phyloP scores from a whole-genome alignment of 2,888 invertebrate species.

The Chesias legatella region DNA sequence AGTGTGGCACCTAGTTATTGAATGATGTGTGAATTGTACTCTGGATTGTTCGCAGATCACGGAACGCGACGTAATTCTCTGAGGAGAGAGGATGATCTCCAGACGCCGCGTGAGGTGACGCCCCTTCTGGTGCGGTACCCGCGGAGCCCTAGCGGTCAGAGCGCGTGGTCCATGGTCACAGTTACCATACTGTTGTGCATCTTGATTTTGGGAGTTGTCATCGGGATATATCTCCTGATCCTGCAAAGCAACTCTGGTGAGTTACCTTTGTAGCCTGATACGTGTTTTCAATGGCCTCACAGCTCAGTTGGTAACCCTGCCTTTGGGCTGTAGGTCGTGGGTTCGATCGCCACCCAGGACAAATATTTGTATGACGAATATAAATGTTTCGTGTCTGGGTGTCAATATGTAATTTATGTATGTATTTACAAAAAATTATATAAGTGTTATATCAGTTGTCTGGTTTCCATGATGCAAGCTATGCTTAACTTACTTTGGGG shows the following conservation, averaged over 20 bases:
- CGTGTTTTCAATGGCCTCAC: neutral
- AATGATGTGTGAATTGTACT: neutral
- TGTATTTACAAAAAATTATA: too few relatives aligned
- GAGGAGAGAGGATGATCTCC: constrained; percentile 29
- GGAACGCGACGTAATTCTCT: constrained; percentile 51
- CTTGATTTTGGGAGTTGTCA: constrained; percentile 52
- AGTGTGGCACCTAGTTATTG: constrained; percentile 3
- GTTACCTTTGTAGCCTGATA: constrained; percentile 13
- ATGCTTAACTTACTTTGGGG: too few relatives aligned
- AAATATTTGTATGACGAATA: too few relatives aligned
- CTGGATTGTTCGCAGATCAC: constrained; percentile 46
- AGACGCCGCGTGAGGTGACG: constrained; percentile 40
- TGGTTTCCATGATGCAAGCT: too few relatives aligned
- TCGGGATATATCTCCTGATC: constrained; percentile 61
- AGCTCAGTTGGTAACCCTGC: too few relatives aligned
- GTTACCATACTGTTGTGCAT: constrained; percentile 48
- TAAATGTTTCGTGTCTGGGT: too few relatives aligned
- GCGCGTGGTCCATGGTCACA: constrained; percentile 35
- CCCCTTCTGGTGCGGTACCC: constrained; percentile 52
- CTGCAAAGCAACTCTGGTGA: constrained; percentile 55
- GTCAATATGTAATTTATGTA: too few relatives aligned
- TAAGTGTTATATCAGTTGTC: too few relatives aligned
- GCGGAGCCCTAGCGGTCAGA: constrained; percentile 19
- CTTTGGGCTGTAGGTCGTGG: too few relatives aligned
- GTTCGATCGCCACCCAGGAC: too few relatives aligned